phyloP scores from a whole-genome alignment of 2,797 vertebrate species.

The Huso huso region DNA sequence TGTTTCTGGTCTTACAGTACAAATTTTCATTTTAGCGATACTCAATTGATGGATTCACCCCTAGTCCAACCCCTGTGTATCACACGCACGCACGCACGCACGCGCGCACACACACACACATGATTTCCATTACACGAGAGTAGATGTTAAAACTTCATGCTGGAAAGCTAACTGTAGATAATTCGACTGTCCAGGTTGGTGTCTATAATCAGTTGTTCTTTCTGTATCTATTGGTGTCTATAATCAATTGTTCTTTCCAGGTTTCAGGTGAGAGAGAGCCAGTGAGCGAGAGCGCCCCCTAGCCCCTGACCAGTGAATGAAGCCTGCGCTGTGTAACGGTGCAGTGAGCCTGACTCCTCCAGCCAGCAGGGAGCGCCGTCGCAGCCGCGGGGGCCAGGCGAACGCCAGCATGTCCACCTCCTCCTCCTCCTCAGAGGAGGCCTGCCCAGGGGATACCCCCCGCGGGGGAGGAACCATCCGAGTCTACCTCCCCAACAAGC shows the following conservation, averaged over 20 bases:
- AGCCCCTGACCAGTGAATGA: conserved; percentile 39
- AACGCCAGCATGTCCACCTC: conserved; percentile 53
- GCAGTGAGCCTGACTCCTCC: conserved; percentile 22
- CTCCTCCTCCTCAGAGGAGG: conserved; percentile 69
- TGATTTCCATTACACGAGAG: no score
- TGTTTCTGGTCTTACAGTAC: no score
- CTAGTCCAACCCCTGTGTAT: no score
- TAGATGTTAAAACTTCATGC: no score
- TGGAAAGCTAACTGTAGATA: no score
- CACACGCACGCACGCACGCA: no score
- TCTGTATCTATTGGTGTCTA: background rate
- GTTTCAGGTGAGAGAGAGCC: conserved; percentile 43
- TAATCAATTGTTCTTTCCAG: conserved; percentile 27
- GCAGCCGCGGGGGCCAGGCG: conserved; percentile 10
- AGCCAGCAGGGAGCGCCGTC: conserved; percentile 17
- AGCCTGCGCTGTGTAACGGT: conserved; percentile 39
- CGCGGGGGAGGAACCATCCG: conserved; percentile 77
- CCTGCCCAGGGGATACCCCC: conserved; percentile 63
- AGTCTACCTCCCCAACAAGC: conserved; percentile 86
- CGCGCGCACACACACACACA: no score
- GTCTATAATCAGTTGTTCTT: background rate
- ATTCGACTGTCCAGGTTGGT: no score
- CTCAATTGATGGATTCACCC: no score
- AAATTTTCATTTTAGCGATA: no score
- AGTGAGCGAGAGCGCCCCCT: conserved; percentile 18